Evolutionary conservation across 1,140 invertebrate genomes (phyloP).

Genomic region (Carposina sasakii): DNA sequence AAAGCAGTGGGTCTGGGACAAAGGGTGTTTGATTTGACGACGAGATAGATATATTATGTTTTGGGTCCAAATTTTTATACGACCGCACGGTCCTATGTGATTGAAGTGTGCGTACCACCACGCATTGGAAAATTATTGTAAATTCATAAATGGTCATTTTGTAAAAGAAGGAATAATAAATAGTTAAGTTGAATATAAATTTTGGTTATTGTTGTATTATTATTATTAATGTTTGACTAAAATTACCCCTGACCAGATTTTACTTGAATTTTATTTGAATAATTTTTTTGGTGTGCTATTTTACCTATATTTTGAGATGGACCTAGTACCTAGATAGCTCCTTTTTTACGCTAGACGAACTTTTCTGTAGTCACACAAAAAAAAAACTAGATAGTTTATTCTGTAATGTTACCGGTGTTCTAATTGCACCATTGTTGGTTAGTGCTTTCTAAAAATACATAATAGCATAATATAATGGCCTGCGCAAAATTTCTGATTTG

Average conservation of each 20-base stretch:
- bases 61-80: constrained; percentile 55
- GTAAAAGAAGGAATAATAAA: constrained; percentile 70
- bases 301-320: no score
- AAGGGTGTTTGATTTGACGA: constrained; percentile 64
- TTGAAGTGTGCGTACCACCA: constrained; percentile 42
- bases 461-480: no score
- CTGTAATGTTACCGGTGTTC: no score
- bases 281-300: no score
- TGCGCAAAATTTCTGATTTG: no score
- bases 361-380: no score
- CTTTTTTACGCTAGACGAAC: no score
- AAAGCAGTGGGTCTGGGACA: constrained; percentile 69
- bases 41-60: constrained; percentile 36
- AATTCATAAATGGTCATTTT: constrained; percentile 65
- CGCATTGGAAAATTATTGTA: constrained; percentile 60
- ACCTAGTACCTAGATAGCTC: no score
- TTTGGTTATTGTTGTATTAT: constrained; percentile 59
- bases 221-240: constrained; percentile 4
- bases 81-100: constrained; percentile 45
- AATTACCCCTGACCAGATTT: constrained; percentile 8
- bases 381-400: no score
- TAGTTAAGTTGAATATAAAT: constrained; percentile 66
- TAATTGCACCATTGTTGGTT: no score
- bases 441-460: no score
- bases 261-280: no score